These are phyloP conservation scores for Sebastes hubbsi DNA, from an alignment of 2,797 vertebrate genomes.

Conservation along the genomic window DNA sequence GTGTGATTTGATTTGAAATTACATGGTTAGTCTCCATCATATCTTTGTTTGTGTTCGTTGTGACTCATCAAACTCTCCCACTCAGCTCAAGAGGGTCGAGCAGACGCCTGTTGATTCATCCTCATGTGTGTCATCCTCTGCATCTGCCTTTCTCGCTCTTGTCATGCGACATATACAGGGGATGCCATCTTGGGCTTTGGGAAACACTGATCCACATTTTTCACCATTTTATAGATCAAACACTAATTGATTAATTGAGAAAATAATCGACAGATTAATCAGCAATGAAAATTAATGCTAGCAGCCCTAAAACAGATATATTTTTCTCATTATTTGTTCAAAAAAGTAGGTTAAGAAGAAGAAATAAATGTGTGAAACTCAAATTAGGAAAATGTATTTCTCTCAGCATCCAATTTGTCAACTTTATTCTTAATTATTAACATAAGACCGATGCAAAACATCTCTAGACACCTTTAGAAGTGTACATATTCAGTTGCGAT, in stretches of 20 bases:
- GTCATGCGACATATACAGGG: not conserved
- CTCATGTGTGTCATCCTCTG: slow-evolving; percentile 2
- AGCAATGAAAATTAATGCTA: no score
- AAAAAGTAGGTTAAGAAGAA: no score
- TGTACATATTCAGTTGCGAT: not conserved
- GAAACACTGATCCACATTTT: no score
- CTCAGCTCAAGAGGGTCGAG: slow-evolving; percentile 19
- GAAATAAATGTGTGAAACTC: not conserved
- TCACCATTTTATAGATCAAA: no score
- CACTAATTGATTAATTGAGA: no score
- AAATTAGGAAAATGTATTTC: not conserved
- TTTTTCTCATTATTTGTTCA: no score
- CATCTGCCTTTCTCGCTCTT: not conserved
- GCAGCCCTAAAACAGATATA: no score
- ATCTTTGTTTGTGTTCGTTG: not conserved
- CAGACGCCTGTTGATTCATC: slow-evolving; percentile 45
- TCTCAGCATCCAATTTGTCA: not conserved
- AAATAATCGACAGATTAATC: no score
- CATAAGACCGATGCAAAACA: not conserved
- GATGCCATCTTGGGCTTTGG: no score
- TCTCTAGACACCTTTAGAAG: not conserved
- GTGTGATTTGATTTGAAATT: slow-evolving; percentile 11
- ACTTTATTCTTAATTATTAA: not conserved
- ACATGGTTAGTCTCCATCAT: not conserved
- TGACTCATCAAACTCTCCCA: slow-evolving; percentile 61